phyloP scores from a whole-genome alignment of 2,888 invertebrate genomes.

The Leucophenga maculata region DNA sequence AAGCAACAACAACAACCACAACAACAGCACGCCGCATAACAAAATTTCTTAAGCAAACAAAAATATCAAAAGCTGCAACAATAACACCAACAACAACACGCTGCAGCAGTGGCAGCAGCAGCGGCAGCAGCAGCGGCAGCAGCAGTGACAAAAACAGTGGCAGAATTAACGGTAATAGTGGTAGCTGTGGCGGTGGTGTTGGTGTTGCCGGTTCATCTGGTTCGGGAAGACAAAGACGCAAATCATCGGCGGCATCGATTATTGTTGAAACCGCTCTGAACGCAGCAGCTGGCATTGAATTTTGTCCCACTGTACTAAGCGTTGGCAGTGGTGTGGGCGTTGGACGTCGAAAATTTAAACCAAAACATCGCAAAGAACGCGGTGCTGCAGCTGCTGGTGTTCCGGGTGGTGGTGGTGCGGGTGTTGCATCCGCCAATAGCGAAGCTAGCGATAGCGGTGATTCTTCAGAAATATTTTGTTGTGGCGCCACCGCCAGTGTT shows the following conservation, averaged over 20 bases:
- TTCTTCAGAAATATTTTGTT: not conserved
- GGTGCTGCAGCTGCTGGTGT: too few species aligned
- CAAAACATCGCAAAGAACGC: too few species aligned
- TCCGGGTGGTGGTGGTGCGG: not conserved
- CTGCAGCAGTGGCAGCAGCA: slow-evolving; percentile 8
- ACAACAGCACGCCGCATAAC: slow-evolving; percentile 32
- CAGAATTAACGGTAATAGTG: too few species aligned
- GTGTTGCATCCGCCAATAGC: not conserved
- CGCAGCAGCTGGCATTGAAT: slow-evolving; percentile 51
- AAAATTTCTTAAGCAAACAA: slow-evolving; percentile 48
- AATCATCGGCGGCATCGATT: slow-evolving; percentile 62
- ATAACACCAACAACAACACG: slow-evolving; percentile 29
- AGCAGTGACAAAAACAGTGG: slow-evolving; percentile 22
- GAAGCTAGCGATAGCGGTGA: not conserved
- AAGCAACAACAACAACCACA: slow-evolving; percentile 11
- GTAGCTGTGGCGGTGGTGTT: slow-evolving; percentile 7
- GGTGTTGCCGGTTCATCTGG: not conserved
- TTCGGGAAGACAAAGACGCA: slow-evolving; percentile 44
- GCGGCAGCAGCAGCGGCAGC: slow-evolving; percentile 31
- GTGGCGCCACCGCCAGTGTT: not conserved
- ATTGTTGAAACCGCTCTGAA: slow-evolving; percentile 55
- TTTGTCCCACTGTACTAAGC: slow-evolving; percentile 38
- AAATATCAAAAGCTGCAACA: slow-evolving; percentile 32
- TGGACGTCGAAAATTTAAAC: not conserved
- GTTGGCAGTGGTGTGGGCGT: slow-evolving; percentile 23